Percentiles rank a stretch among this genome's conserved stretches.
phyloP scores from a whole-genome alignment of 1,140 invertebrate genomes.

The Hesperophylax magnus region DNA sequence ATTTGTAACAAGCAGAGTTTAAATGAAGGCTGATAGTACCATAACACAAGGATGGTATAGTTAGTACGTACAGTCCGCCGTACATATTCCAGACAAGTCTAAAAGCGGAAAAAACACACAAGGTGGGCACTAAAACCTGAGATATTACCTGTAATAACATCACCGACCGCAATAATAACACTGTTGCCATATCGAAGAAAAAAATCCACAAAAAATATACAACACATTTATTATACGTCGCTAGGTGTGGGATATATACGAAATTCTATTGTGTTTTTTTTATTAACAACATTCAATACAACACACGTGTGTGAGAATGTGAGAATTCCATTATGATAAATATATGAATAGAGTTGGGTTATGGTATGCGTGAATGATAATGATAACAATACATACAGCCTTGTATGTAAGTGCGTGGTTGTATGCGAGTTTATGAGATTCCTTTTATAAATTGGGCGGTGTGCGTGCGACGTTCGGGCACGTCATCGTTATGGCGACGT shows the following conservation, averaged over 20 bases:
- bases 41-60: too few relatives aligned
- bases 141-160: neutral
- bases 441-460: conserved; percentile 19
- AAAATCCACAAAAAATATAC: neutral
- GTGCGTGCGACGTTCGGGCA: conserved; percentile 9
- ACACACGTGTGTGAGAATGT: too few relatives aligned
- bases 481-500: neutral
- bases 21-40: too few relatives aligned
- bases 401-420: neutral
- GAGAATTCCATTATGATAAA: too few relatives aligned
- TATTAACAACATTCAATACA: neutral
- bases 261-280: conserved; percentile 16
- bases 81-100: too few relatives aligned
- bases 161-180: conserved; percentile 1
- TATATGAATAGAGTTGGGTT: too few relatives aligned
- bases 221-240: neutral
- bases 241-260: neutral
- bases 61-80: too few relatives aligned
- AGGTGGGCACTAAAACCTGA: too few relatives aligned
- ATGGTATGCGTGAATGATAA: too few relatives aligned
- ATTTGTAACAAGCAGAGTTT: too few relatives aligned
- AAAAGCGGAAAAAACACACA: too few relatives aligned
- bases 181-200: conserved; percentile 5
- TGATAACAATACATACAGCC: neutral
- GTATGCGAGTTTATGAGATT: conserved; percentile 1